Evolutionary conservation across 2,797 vertebrate genomes (phyloP).

Genomic region (Buphagus erythrorhynchus): DNA sequence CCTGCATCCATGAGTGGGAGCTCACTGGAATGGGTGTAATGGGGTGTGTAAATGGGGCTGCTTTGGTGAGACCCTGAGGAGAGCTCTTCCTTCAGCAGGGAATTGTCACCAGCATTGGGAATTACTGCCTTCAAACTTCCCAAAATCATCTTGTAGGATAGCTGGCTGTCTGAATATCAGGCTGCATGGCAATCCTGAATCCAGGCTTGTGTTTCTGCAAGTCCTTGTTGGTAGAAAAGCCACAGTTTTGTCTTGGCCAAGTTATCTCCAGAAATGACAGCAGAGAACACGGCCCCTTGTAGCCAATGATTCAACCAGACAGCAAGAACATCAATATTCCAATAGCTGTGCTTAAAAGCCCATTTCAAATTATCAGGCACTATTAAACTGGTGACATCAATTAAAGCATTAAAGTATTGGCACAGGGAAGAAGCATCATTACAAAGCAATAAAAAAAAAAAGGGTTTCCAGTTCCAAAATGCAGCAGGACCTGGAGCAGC

Average conservation of each 20-base stretch:
- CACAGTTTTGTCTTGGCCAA: not conserved
- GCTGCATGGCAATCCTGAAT: not conserved
- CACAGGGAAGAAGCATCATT: not conserved
- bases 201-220: not conserved
- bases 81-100: not conserved
- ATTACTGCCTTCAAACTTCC: not conserved
- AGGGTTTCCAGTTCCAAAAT: not conserved
- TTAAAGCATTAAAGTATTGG: not conserved
- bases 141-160: not conserved
- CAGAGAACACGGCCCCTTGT: not conserved
- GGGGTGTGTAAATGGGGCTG: not conserved
- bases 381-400: slow-evolving; percentile 1
- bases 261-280: not conserved
- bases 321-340: not conserved
- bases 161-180: not conserved
- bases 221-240: not conserved
- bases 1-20: not conserved
- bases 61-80: not conserved
- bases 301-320: not conserved
- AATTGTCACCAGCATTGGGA: not conserved
- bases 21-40: not conserved
- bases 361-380: not conserved
- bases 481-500: not conserved
- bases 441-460: not conserved
- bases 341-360: slow-evolving; percentile 27